These are phyloP conservation scores for Thamnophis sirtalis DNA, from an alignment of 2,113 vertebrate genomes.

Conservation along the genomic window DNA sequence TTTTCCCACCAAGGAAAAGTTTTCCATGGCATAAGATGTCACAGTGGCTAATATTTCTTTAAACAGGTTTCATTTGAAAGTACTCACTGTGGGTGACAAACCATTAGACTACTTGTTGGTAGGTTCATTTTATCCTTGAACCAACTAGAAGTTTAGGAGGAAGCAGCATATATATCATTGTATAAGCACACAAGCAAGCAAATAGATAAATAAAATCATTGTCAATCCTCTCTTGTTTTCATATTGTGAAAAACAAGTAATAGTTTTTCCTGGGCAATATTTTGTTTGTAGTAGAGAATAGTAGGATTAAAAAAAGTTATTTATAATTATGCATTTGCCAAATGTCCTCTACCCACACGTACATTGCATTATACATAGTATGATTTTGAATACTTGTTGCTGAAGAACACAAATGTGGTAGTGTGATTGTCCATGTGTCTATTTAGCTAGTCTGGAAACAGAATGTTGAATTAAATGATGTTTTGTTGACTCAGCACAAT, in stretches of 20 bases:
- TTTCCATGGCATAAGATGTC: background rate
- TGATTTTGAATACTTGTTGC: background rate
- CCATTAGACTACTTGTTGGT: background rate
- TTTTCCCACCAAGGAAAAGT: background rate
- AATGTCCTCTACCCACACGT: background rate
- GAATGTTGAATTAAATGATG: too few relatives aligned
- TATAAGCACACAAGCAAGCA: background rate
- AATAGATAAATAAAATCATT: background rate
- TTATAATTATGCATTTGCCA: background rate
- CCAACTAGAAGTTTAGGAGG: background rate
- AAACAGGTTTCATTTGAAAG: background rate
- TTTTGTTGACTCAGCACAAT: background rate
- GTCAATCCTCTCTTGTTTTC: background rate
- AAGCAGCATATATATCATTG: background rate
- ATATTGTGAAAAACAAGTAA: background rate
- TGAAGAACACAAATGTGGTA: background rate
- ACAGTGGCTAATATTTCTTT: background rate
- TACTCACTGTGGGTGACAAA: background rate
- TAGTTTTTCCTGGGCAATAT: background rate
- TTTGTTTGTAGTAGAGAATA: background rate
- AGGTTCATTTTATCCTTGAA: background rate
- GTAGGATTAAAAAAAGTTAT: background rate
- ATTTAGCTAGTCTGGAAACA: background rate
- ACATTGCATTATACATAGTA: too few relatives aligned
- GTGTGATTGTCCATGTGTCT: background rate